Evolutionary conservation across 2,888 invertebrate genomes (phyloP).

Genomic region (Rhagonycha fulva): DNA sequence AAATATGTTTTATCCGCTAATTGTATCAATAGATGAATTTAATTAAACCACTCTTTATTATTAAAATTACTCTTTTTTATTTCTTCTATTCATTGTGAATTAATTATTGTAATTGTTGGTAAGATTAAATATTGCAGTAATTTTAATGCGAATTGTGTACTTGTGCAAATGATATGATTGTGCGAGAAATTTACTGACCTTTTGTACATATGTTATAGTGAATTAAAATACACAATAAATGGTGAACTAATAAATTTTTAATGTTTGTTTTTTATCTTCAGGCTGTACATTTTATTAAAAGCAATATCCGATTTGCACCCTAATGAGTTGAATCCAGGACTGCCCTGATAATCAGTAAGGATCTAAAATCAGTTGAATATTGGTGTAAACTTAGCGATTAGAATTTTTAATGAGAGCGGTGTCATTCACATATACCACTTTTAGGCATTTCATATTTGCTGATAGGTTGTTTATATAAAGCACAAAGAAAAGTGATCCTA

Average conservation of each 20-base stretch:
- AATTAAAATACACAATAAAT: conserved; percentile 23
- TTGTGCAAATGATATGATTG: conserved; percentile 11
- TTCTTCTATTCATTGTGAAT: conserved; percentile 14
- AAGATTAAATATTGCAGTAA: conserved; percentile 13
- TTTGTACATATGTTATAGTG: conserved; percentile 32
- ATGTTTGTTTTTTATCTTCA: background rate
- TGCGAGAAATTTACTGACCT: conserved; percentile 17
- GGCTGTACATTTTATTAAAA: background rate
- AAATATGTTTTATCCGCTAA: background rate
- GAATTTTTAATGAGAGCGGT: no score
- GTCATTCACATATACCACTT: no score
- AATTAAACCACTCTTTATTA: background rate
- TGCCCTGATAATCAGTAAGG: no score
- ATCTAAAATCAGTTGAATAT: no score
- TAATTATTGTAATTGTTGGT: conserved; percentile 7
- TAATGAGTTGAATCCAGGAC: no score
- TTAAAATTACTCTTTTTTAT: background rate
- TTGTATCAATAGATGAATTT: background rate
- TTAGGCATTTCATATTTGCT: no score
- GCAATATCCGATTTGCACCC: no score
- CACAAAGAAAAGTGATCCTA: no score
- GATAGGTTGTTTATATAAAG: no score
- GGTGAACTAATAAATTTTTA: conserved; percentile 16
- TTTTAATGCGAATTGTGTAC: conserved; percentile 17
- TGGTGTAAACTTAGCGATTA: no score